Base-by-base conservation (phyloP, 2,113 vertebrate species). In the Guaruba guarouba region DNA sequence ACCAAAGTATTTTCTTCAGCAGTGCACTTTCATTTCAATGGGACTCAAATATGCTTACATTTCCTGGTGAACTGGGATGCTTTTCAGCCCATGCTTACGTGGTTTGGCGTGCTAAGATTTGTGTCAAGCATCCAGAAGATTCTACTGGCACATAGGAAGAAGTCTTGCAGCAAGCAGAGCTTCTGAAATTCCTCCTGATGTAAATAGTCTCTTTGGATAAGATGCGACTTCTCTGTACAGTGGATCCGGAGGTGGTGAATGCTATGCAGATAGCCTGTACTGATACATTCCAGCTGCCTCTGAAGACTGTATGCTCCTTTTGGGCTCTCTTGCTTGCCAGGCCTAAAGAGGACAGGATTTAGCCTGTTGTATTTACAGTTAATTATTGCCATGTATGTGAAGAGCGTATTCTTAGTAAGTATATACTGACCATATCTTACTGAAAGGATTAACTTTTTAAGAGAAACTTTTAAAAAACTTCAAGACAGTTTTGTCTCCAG, bases 191-290 rank as follows among this genome's bases (percentile, higher is more conserved):
- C 35, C 69, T 96, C 88, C 46, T 73, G 61, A 52, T 93, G 90
- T 96, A 93, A 93, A 96, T 95, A 90, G 46, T 67, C 61, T 90
- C 73, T 88, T 88, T 77, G 82, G 85, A 88, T 82, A 89, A 92
- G 82, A 88, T 75, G 51, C 1, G 10, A 86, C 77, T 86, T 90
- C 77, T 77, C 68, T 83, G 48, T 75, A 88, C 68, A 86, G 82
- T 4, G 5, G 35, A 74, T 48, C 79, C 43, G 33, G 46, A 84
- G 69, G 39, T n/a, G 83, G 55, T 48, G 64, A 69, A 78, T 88
- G 79, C 51, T 84, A 48, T 3, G 0, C 74, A 92, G 61, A 49
- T 61, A 55, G 46, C 73, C 33, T 67, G 28, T 94, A 51, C 64
- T 7, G 0, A 31, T 62, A 31, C 55, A 3, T 79, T 71, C 51